Evolutionary conservation across 2,888 invertebrate genomes (phyloP), one percentile per base, ranked within the genome.

Genomic region (Caenorhabditis sp.): DNA sequence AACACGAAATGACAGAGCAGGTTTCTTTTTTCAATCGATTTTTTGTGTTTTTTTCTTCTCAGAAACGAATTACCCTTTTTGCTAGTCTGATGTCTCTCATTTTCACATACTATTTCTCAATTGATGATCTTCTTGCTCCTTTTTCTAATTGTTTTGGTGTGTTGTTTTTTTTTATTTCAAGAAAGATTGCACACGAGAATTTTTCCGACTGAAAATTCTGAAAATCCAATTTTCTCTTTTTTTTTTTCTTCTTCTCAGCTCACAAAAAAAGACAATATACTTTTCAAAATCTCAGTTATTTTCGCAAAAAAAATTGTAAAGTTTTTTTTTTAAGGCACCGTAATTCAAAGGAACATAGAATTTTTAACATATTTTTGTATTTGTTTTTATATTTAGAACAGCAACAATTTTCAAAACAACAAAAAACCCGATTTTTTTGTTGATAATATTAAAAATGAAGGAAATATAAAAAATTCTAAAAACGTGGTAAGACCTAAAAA

Each of bases 151-250:
- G 43, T 43, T 43, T 43, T 43, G 12, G 43, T 43, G 31, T 43
- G 7, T n/a, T n/a, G n/a, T n/a, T n/a, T n/a, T n/a, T n/a, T n/a
- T 43, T 43, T 43, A 3, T 43, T 10, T 10, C 3, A 7, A 43
- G 17, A 43, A 43, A 43, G 43, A 43, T 17, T 10, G 43, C 43
- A 43, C 43, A 17, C 14, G 43, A n/a, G 21, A 23, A 26, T n/a
- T n/a, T n/a, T n/a, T n/a, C n/a, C n/a, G n/a, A n/a, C n/a, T n/a
- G 56, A 26, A 53, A 63, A 26, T 8, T 26, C 7, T 36, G 23
- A 57, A 43, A 57, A 50, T 23, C 43, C 63, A 63, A 63, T 63
- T 63, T 57, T 58, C 63, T 43, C 20, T 50, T 17, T 59, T 50
- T 61, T 25, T 57, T 31, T 31, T 31, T 31, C 31, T 59, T 27